Evolutionary conservation across 2,888 invertebrate species (phyloP).

Genomic region (Megaustenia siamemsis): DNA sequence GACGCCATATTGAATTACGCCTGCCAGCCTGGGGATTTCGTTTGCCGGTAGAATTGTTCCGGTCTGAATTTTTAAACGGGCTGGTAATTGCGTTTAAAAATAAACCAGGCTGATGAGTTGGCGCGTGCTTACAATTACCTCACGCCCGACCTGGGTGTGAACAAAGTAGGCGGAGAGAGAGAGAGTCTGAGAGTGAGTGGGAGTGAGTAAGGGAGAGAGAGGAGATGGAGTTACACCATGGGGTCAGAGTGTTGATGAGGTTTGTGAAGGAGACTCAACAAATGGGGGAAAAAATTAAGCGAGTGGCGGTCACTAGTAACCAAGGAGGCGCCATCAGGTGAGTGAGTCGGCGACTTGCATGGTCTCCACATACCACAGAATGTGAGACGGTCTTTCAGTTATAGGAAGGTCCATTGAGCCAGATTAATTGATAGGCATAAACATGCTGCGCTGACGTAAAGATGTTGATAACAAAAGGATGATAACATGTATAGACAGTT

Average conservation of each 20-base stretch:
- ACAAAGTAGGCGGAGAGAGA: conserved; percentile 21
- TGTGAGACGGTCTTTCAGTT: no score
- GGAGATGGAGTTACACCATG: not conserved
- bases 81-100: conserved; percentile 50
- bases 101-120: conserved; percentile 46
- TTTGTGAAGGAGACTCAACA: not conserved
- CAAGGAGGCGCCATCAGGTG: no score
- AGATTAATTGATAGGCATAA: no score
- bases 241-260: not conserved
- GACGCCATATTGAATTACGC: conserved; percentile 52
- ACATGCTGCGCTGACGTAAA: no score
- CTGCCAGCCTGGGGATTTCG: conserved; percentile 42
- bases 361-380: no score
- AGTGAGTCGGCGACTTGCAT: no score
- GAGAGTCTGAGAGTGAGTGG: not conserved
- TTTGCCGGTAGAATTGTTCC: conserved; percentile 47
- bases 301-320: no score
- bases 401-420: no score
- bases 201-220: not conserved
- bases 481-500: no score
- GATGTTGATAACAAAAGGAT: no score
- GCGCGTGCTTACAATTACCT: conserved; percentile 44
- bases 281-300: not conserved
- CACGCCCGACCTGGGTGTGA: conserved; percentile 19
- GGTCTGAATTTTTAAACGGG: conserved; percentile 52